Conservation (phyloP, 2,113 vertebrate genomes). For the Ceratotherium simum region DNA sequence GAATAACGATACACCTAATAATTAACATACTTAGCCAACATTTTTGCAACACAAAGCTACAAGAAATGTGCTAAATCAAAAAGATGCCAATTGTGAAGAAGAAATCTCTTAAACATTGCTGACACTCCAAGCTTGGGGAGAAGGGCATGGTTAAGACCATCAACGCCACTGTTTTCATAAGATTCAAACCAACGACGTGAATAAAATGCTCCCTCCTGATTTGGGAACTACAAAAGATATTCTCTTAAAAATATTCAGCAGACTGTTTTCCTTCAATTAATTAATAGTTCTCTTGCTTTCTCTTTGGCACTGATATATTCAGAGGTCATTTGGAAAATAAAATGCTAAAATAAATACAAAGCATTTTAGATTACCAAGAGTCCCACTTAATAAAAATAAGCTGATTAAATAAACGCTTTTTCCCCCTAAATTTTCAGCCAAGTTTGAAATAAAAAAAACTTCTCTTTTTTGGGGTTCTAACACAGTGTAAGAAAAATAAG, state of each 20-base stretch:
- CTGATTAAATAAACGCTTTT: conserved; percentile 61
- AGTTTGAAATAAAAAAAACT: conserved; percentile 35
- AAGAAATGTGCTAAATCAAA: conserved; percentile 56
- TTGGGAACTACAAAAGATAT: not conserved
- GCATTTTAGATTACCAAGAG: conserved; percentile 50
- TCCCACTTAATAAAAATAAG: conserved; percentile 62
- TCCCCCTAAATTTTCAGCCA: not conserved
- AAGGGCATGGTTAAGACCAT: not conserved
- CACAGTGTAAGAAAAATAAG: not conserved
- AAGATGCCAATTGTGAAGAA: not conserved
- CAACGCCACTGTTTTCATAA: not conserved
- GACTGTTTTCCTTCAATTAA: conserved; percentile 60
- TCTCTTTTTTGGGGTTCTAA: not conserved
- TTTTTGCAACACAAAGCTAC: conserved; percentile 51
- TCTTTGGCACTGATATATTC: conserved; percentile 45
- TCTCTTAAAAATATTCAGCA: conserved; percentile 53
- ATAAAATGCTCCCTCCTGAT: conserved; percentile 12
- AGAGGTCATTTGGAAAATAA: conserved; percentile 62
- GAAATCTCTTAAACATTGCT: not conserved
- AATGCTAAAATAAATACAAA: conserved; percentile 53
- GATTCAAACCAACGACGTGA: not conserved
- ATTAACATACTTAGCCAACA: conserved; percentile 43
- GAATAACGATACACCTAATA: conserved; percentile 49
- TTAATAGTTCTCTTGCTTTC: conserved; percentile 24
- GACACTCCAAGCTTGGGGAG: not conserved